A percentile compares a stretch with the other conserved stretches of the same genome.
phyloP scores from a whole-genome alignment of 2,113 vertebrate genomes.

The Hippolais icterina region DNA sequence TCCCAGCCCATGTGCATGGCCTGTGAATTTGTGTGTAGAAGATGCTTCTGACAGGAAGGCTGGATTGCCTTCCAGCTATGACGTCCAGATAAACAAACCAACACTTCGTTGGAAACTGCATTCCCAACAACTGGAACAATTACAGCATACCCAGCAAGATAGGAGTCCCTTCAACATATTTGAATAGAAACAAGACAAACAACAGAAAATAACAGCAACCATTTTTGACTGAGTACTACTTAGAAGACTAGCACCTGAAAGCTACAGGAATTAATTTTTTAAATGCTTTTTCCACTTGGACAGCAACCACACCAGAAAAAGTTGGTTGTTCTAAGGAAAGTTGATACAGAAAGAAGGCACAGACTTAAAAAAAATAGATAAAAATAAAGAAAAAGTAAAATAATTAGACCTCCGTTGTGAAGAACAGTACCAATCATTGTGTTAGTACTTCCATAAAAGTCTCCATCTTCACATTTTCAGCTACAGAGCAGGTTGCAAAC shows the following conservation, averaged over 20 bases:
- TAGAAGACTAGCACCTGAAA: neutral
- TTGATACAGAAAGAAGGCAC: neutral
- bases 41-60: neutral
- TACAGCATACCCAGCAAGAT: neutral
- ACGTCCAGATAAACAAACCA: neutral
- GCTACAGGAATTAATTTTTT: neutral
- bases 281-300: neutral
- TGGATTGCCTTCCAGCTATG: neutral
- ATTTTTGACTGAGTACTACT: neutral
- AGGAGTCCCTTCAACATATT: neutral
- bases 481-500: slow-evolving; percentile 5
- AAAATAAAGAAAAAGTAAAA: neutral
- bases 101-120: neutral
- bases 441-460: neutral
- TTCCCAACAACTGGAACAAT: neutral
- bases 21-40: neutral
- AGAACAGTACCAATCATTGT: neutral
- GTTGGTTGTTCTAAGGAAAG: neutral
- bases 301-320: neutral
- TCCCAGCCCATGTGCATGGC: neutral
- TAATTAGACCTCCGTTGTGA: neutral
- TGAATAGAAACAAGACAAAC: neutral
- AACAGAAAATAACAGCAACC: neutral
- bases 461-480: neutral
- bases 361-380: neutral